Conservation (phyloP, 2,113 vertebrate species). For the Chionis minor region DNA sequence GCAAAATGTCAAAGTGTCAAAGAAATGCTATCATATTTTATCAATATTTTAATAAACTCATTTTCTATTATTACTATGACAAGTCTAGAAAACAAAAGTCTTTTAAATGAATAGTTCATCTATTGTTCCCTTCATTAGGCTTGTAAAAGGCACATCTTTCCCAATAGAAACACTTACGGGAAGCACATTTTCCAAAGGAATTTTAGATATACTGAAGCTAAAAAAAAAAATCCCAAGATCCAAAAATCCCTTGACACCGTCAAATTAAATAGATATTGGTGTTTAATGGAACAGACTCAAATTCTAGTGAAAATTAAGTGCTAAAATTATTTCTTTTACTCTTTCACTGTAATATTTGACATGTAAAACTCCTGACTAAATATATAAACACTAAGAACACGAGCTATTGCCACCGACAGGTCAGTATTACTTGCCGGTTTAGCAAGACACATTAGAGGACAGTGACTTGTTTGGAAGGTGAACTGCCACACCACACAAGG, state of each 20-base stretch:
- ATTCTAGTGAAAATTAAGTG: not conserved
- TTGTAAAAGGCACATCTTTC: not conserved
- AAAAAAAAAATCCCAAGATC: not conserved
- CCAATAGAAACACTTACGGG: rapidly evolving
- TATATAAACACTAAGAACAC: not conserved
- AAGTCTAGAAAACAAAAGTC: not conserved
- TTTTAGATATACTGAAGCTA: not conserved
- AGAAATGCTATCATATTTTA: not conserved
- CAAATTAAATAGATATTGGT: not conserved
- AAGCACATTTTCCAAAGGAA: not conserved
- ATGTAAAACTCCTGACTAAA: not conserved
- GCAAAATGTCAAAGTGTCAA: not conserved
- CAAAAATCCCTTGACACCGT: not conserved
- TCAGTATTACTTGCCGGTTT: not conserved
- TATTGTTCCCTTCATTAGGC: not conserved
- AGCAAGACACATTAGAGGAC: not conserved
- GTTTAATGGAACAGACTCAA: not conserved
- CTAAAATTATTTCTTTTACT: not conserved
- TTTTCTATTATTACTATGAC: not conserved
- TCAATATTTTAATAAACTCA: not conserved
- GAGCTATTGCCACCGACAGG: not conserved
- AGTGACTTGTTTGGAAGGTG: not conserved
- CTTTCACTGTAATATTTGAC: not conserved
- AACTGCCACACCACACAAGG: not conserved
- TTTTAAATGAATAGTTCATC: not conserved